Evolutionary conservation across 2,113 vertebrate species (phyloP).

Genomic region (Laterallus jamaicensis): DNA sequence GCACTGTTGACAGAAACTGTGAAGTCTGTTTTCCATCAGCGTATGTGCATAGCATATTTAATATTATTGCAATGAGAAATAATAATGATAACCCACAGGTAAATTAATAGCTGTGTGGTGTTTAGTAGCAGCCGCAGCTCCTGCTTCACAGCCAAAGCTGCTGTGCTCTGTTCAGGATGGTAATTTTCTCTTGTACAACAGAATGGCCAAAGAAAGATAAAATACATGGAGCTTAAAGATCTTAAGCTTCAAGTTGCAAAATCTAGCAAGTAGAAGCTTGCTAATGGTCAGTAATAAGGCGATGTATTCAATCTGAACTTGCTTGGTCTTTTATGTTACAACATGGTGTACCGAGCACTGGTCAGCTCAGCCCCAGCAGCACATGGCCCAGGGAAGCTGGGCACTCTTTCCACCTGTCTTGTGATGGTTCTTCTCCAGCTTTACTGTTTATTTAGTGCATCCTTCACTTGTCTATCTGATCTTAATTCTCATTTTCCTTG

Average conservation of each 20-base stretch:
- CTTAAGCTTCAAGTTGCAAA: not conserved
- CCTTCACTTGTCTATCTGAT: not conserved
- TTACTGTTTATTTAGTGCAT: not conserved
- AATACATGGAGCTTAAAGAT: not conserved
- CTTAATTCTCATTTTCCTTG: not conserved
- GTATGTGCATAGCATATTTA: not conserved
- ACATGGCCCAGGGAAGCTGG: not conserved
- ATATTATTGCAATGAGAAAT: conserved; percentile 21
- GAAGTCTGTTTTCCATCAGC: conserved; percentile 22
- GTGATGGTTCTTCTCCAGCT: not conserved
- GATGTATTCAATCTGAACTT: not conserved
- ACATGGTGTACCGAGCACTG: fast-evolving
- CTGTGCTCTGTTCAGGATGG: not conserved
- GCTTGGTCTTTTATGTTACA: fast-evolving
- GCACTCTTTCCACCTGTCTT: not conserved
- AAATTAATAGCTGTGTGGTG: not conserved
- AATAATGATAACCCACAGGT: not conserved
- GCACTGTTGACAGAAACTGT: not conserved
- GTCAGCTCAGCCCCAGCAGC: not conserved
- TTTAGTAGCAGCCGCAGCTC: not conserved
- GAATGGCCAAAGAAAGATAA: not conserved
- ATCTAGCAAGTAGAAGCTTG: not conserved
- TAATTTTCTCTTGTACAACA: not conserved
- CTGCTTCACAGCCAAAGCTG: not conserved
- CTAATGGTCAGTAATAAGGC: not conserved